A percentile compares a stretch with the other conserved stretches of the same genome.
Conservation (phyloP, 2,797 vertebrate species). For the Choloepus didactylus region DNA sequence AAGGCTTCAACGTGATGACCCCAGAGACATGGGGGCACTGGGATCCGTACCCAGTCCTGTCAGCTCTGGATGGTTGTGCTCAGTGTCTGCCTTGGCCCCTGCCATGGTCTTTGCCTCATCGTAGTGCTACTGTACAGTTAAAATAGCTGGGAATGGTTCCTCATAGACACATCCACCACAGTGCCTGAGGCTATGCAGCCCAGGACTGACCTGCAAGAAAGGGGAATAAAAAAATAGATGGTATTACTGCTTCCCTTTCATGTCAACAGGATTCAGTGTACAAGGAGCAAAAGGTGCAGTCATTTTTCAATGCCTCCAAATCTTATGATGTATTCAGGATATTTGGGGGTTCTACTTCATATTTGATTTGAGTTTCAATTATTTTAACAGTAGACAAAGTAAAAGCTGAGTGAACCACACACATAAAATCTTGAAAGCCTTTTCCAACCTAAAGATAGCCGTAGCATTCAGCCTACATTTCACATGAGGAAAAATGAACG, state of each 20-base stretch:
- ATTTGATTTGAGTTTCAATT: constrained; percentile 11
- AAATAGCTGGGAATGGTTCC: background rate
- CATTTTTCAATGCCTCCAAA: background rate
- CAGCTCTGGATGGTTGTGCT: background rate
- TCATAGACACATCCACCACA: background rate
- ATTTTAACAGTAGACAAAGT: background rate
- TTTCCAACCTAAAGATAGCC: background rate
- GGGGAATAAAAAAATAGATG: background rate
- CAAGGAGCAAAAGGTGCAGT: background rate
- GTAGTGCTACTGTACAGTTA: background rate
- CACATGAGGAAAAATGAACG: constrained; percentile 33
- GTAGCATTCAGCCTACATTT: constrained; percentile 10
- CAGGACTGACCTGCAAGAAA: background rate
- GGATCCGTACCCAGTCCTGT: background rate
- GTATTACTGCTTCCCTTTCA: background rate
- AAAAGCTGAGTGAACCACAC: constrained; percentile 21
- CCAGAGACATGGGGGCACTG: no score
- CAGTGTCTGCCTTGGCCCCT: background rate
- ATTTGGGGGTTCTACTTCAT: background rate
- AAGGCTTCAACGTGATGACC: background rate
- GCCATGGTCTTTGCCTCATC: background rate
- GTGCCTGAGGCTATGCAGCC: background rate
- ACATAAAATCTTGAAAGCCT: constrained; percentile 30
- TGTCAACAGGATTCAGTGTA: background rate
- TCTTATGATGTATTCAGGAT: background rate